A percentile compares a stretch with the other conserved stretches of the same genome.
Conservation (phyloP, 2,113 vertebrate genomes). For the Sinocyclocheilus maitianheensis region DNA sequence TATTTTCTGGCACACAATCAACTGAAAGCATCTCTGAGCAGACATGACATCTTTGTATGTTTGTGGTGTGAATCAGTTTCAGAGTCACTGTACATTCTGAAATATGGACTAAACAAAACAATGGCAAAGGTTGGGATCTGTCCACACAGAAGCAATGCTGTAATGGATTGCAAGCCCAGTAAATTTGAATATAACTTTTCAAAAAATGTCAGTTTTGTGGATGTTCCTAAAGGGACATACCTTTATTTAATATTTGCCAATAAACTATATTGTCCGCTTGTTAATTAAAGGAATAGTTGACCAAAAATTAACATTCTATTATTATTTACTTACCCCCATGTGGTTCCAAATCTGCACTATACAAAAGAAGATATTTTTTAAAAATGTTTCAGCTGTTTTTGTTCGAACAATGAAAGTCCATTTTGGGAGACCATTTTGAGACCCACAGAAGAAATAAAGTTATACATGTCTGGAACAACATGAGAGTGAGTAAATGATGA, state of each 20-base stretch:
- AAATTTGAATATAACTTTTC: background rate
- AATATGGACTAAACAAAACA: background rate
- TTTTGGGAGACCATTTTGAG: no score
- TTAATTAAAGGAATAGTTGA: background rate
- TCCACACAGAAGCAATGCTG: background rate
- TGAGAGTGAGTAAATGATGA: background rate
- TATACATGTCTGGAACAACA: background rate
- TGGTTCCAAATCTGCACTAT: background rate
- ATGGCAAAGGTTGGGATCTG: background rate
- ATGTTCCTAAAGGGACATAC: background rate
- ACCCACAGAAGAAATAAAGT: background rate
- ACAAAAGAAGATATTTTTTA: background rate
- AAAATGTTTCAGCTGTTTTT: background rate
- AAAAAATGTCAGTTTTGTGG: background rate
- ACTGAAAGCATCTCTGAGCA: conserved; percentile 23
- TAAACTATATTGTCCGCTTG: background rate
- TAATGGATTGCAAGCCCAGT: background rate
- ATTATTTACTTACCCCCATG: background rate
- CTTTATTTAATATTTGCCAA: background rate
- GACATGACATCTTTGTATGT: background rate
- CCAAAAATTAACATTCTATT: background rate
- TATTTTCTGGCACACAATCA: background rate
- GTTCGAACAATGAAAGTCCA: background rate
- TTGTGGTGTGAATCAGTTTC: background rate
- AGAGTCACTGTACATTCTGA: background rate